Percentiles rank a stretch among this genome's conserved stretches.
Conservation (phyloP, 2,888 invertebrate genomes). For the Chirona hameri region DNA sequence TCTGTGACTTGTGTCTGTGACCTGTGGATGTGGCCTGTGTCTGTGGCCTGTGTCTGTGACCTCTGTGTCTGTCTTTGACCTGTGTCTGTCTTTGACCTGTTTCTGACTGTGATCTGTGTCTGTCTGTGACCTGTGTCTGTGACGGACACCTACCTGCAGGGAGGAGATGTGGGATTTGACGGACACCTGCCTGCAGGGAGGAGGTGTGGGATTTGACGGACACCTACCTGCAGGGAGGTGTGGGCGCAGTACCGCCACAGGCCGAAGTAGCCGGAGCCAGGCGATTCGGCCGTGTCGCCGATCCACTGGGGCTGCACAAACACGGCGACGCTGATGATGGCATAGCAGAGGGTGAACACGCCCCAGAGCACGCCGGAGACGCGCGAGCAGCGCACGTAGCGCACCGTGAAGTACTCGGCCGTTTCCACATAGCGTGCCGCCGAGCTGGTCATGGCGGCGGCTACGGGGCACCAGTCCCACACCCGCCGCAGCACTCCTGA, state of each 20-base stretch:
- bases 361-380: constrained; percentile 97
- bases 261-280: constrained; percentile 60
- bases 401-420: constrained; percentile 26
- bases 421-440: neutral
- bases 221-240: neutral
- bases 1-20: too few species aligned
- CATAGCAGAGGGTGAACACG: constrained; percentile 94
- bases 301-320: constrained; percentile 84
- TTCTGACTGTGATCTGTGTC: too few species aligned
- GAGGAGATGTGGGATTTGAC: too few species aligned
- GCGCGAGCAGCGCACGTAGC: constrained; percentile 46
- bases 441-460: neutral
- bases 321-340: constrained; percentile 89
- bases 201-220: too few species aligned
- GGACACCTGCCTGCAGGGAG: too few species aligned
- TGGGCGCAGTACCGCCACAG: constrained; percentile 45
- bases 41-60: too few species aligned
- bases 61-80: too few species aligned
- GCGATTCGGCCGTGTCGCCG: constrained; percentile 70
- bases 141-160: too few species aligned
- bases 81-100: too few species aligned
- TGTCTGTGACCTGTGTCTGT: too few species aligned
- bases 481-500: constrained; percentile 30
- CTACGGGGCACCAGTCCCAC: too few species aligned
- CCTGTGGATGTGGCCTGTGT: too few species aligned